Base-by-base conservation (phyloP, 2,888 invertebrate genomes). In the Tuberolachnus salignus region DNA sequence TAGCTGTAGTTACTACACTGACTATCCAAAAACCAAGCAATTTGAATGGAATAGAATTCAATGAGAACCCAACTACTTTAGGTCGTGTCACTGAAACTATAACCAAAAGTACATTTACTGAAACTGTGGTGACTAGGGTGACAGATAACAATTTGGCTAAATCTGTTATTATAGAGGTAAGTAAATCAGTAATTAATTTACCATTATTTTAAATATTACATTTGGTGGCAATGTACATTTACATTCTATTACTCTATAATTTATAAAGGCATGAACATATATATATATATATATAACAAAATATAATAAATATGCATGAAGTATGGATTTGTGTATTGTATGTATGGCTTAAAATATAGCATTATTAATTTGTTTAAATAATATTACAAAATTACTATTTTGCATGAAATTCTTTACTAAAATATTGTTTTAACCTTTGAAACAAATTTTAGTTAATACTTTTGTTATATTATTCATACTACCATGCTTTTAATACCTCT, bases 61-160 rank as follows among this genome's bases (percentile, higher is more conserved):
- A 94, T 83, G 94, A 95, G 85, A 90, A 94, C 83, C 94, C 94
- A 82, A 92, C 92, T 82, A 89, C 91, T 83, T 90, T 93, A 85
- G 95, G 95, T 86, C 90, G 91, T 86, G 93, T 95, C 88, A 95
- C 95, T 83, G 96, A 96, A 89, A 94, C 93, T 87, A 94, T 96
- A 89, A 96, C 95, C 87, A 95, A 95, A 90, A 94, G 95, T 86
- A 95, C 95, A 83, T 92, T 95, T 89, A 95, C 95, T 85, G 95
- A 96, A 89, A 95, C 95, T 83, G 94, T 94, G 83, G 95, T 95
- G 88, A 96, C 95, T 84, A 90, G 96, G 85, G 91, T 95, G 88
- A 96, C 96, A 84, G 94, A 95, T 88, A 96, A 96, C 89, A 91
- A 92, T 86, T 90, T 94, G 88, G 90, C 91, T 86, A 91, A 90